Base-by-base conservation (phyloP, 1,140 invertebrate species). In the Rhopalosiphum maidis region DNA sequence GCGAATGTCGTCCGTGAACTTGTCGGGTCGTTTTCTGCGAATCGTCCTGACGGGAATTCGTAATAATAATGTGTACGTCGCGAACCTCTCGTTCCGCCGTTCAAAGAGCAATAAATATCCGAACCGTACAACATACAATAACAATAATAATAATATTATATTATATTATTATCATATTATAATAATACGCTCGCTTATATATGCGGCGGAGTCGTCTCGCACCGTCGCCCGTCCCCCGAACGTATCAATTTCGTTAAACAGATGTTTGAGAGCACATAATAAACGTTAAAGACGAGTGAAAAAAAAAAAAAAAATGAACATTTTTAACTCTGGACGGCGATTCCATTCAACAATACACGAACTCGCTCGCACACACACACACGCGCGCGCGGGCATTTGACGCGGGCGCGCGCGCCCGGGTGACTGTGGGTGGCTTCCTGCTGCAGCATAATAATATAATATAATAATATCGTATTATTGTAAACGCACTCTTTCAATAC, bases 171-270 rank as follows among this genome's bases (percentile, higher is more conserved):
- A 46, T 86, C 11, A 43, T 86, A 46, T 85, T 85, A 30, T 87
- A n/a, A 35, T 48, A 87, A n/a, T 48, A 87, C 18, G 35, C 35
- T n/a, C 35, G 8, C 2, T 55, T 46, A 46, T 46, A 46, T 46
- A 46, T 46, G 11, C 1, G 11, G 22, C 5, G 1, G 30, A 82
- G 90, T 91, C 90, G 90, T 92, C 91, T 83, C 91, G 91, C 91
- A 83, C 91, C 91, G 77, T 92, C 91, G 6, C 60, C 68, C 90
- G 6, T 37, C 41, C 68, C 89, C 55, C 68, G 68, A 82, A 92
- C 91, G 91, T 92, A 92, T 92, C 91, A 92, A 92, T 92, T 92
- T 92, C 91, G 91, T 83, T 82, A 92, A 92, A 92, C 91, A 92
- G 91, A 92, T 92, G 91, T 92, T 92, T 37, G 41, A 48, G 41